phyloP scores from a whole-genome alignment of 2,888 invertebrate species.

The Glyphotaelius pellucidus region DNA sequence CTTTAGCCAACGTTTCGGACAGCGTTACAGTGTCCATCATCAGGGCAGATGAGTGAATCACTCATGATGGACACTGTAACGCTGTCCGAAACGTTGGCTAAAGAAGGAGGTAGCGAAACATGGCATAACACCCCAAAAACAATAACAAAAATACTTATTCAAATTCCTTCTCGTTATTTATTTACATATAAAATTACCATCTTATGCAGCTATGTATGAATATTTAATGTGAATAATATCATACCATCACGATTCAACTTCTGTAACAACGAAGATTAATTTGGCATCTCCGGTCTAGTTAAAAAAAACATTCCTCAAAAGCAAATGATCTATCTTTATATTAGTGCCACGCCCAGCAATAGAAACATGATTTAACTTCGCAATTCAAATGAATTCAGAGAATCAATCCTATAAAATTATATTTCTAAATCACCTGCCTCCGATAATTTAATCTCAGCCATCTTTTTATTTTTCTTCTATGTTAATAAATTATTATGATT shows the following conservation, averaged over 20 bases:
- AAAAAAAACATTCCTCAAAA: not conserved
- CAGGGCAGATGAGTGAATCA: no score
- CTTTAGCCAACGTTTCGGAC: no score
- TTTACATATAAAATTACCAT: not conserved
- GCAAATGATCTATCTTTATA: not conserved
- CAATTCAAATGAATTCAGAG: not conserved
- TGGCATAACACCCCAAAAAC: no score
- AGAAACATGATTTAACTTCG: not conserved
- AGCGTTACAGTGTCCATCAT: no score
- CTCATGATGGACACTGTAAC: no score
- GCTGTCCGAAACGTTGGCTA: no score
- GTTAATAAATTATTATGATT: slow-evolving; percentile 16
- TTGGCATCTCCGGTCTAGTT: not conserved
- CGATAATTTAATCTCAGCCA: not conserved
- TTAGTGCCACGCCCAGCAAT: not conserved
- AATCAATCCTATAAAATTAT: not conserved
- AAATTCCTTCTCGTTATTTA: not conserved
- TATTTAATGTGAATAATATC: not conserved
- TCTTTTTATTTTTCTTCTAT: slow-evolving; percentile 4
- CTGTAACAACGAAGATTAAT: not conserved
- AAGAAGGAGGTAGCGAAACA: no score
- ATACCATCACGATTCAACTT: not conserved
- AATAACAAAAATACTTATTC: not conserved
- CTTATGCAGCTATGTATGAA: not conserved
- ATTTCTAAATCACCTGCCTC: not conserved